These are phyloP conservation scores for Myotis lucifugus DNA, from an alignment of 2,113 vertebrate species.

Conservation along the genomic window DNA sequence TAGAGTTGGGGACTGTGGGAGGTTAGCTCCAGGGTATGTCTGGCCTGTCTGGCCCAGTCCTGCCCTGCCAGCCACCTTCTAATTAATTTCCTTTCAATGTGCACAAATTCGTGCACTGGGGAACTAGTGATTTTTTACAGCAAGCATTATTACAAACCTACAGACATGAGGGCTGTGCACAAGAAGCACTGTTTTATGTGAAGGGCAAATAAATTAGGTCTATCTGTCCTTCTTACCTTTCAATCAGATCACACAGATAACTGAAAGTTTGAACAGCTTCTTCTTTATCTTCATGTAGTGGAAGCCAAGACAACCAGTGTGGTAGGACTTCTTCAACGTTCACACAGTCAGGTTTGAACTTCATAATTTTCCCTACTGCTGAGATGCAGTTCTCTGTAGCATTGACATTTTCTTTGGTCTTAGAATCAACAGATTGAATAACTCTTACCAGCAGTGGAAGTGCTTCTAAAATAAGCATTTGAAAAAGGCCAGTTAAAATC, in stretches of 20 bases:
- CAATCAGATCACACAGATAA: slow-evolving; percentile 97
- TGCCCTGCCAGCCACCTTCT: too few relatives aligned
- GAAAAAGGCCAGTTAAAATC: not conserved
- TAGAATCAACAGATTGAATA: slow-evolving; percentile 94
- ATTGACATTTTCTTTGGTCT: slow-evolving; percentile 96
- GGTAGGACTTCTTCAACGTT: slow-evolving; percentile 95
- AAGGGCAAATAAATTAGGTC: not conserved
- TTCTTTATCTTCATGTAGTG: slow-evolving; percentile 98
- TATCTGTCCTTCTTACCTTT: slow-evolving; percentile 87
- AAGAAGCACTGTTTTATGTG: not conserved
- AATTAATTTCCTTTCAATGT: too few relatives aligned
- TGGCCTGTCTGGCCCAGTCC: too few relatives aligned
- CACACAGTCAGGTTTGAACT: slow-evolving; percentile 95
- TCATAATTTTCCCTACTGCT: slow-evolving; percentile 97
- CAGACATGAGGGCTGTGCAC: not conserved
- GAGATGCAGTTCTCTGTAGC: slow-evolving; percentile 99
- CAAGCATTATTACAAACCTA: not conserved
- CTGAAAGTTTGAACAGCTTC: slow-evolving; percentile 97
- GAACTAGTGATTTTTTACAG: not conserved
- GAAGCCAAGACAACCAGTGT: slow-evolving; percentile 98
- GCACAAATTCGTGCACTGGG: too few relatives aligned
- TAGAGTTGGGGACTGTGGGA: too few relatives aligned
- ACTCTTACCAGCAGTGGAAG: slow-evolving; percentile 94
- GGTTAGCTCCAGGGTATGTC: too few relatives aligned
- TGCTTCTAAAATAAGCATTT: slow-evolving; percentile 88